phyloP scores from a whole-genome alignment of 2,797 vertebrate genomes.

The Coregonus ussuriensis region DNA sequence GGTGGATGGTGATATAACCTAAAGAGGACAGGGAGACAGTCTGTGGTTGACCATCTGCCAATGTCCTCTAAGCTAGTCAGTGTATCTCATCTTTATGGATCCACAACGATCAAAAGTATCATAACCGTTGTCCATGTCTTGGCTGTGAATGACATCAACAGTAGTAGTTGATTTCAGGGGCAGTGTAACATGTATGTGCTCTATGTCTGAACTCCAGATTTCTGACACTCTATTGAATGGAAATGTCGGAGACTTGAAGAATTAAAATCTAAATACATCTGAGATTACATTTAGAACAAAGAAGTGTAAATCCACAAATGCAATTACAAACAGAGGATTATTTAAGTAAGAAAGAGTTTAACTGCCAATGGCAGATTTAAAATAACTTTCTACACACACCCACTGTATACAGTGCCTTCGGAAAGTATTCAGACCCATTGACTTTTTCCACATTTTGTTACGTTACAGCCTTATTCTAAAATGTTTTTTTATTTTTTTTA shows the following conservation, averaged over 20 bases:
- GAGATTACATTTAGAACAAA: background rate
- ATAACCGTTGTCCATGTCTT: background rate
- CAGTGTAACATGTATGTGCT: conserved; percentile 10
- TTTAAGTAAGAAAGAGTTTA: background rate
- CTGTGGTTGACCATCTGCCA: conserved; percentile 3
- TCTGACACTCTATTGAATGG: too few species aligned
- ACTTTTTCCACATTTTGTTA: too few species aligned
- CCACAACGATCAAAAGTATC: background rate
- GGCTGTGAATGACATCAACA: background rate
- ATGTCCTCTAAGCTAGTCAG: background rate
- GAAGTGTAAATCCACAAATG: too few species aligned
- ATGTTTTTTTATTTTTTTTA: too few species aligned
- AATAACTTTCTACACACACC: conserved; percentile 33
- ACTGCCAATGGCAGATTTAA: conserved; percentile 22
- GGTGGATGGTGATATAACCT: conserved; percentile 2
- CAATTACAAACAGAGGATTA: background rate
- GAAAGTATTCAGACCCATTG: too few species aligned
- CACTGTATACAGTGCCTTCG: background rate
- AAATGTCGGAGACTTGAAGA: too few species aligned
- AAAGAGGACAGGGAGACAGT: conserved; percentile 7
- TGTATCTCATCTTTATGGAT: conserved; percentile 10
- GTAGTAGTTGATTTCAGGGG: background rate
- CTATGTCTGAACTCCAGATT: too few species aligned
- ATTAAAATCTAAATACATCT: too few species aligned
- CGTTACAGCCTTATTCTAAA: too few species aligned